Evolutionary conservation across 1,140 invertebrate genomes (phyloP), one percentile per base, ranked within the genome.

Genomic region (Octopus sinensis): DNA sequence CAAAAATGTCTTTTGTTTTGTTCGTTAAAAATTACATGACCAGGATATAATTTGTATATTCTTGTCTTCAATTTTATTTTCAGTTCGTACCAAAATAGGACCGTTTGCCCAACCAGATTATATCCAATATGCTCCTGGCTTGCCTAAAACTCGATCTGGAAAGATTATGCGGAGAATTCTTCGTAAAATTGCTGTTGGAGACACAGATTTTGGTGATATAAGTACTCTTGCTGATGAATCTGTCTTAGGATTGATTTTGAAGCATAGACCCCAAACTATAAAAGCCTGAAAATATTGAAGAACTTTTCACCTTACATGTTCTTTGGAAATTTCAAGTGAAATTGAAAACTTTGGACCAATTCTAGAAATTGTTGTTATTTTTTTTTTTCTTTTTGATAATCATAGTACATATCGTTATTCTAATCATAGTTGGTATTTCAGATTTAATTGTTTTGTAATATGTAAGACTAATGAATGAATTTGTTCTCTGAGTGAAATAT

Each of bases 151-250:
- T 0, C 93, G 98, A 68, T 99, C 97, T 4, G 98, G 98, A 4
- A 99, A 99, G 91, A 99, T 99, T 76, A 99, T 99, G 96, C 93
- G 98, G 75, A 92, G 98, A 84, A 94, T 99, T 79, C 91, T 99
- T 53, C 92, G 97, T 78, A 98, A 99, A 92, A 95, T 99, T 12
- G 97, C 98, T 0, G 86, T 90, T 7, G 91, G 95, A 1, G 95
- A 95, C 73, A 91, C 91, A 54, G 94, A 98, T 84, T 93, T 99
- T 77, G 98, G 98, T 6, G 98, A 99, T 89, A 94, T 94, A 0
- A 96, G 96, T 12, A 98, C 97, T 1, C 91, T 99, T 81, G 96
- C 96, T 54, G 97, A 98, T 88, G 95, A 96, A 85, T 91, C 91
- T 30, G 94, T 98, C 80, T 94, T 98, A 73, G 87, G 88, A 5